Percentiles rank a stretch among this genome's conserved stretches.
These are phyloP conservation scores for Pseudoips prasinana DNA, from an alignment of 2,888 invertebrate species.

Conservation along the genomic window DNA sequence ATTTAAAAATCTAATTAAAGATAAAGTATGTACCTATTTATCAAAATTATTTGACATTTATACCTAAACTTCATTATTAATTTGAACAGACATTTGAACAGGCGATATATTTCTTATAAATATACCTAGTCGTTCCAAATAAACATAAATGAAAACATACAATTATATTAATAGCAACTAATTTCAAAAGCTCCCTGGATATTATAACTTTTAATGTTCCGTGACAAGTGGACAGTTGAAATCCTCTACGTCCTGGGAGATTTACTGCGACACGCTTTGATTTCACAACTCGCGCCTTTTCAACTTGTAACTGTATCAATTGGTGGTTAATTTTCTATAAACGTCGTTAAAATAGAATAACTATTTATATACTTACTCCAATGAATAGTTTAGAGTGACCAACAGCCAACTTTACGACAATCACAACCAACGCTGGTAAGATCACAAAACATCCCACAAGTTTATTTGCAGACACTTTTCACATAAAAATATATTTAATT, in stretches of 20 bases:
- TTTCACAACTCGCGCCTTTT: constrained; percentile 56
- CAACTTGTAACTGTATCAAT: constrained; percentile 49
- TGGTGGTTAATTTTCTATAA: constrained; percentile 47
- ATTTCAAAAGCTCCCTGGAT: constrained; percentile 54
- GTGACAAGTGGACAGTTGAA: constrained; percentile 70
- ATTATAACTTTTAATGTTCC: constrained; percentile 68
- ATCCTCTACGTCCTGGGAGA: constrained; percentile 64
- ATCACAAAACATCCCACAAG: constrained; percentile 75
- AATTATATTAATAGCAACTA: constrained; percentile 44
- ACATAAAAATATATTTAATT: constrained; percentile 26
- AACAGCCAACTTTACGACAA: constrained; percentile 40
- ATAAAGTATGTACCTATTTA: no score
- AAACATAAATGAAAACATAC: background rate
- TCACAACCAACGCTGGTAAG: constrained; percentile 50
- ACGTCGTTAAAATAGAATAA: constrained; percentile 15
- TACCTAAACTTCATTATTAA: no score
- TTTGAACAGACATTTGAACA: no score
- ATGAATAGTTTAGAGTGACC: constrained; percentile 43
- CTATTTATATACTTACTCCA: constrained; percentile 61
- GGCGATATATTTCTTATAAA: no score
- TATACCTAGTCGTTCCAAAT: no score
- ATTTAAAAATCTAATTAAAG: no score
- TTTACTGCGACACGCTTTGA: constrained; percentile 75
- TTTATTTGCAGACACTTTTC: constrained; percentile 38
- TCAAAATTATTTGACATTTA: no score